Evolutionary conservation across 2,888 invertebrate species (phyloP).

Genomic region (Emmelina monodactyla): DNA sequence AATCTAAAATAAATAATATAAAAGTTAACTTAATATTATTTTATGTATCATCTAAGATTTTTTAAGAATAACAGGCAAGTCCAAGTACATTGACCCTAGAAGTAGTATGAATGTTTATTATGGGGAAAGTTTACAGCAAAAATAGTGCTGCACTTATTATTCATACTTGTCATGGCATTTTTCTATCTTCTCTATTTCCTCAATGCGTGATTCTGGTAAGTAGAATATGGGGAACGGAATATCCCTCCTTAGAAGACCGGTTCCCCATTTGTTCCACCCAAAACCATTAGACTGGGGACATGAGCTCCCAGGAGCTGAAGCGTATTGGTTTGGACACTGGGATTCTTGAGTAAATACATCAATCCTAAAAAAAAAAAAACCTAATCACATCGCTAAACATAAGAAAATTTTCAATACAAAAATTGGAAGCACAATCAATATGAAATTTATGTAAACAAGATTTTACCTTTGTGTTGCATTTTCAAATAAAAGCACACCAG

Average conservation of each 20-base stretch:
- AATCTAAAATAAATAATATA: slow-evolving; percentile 48
- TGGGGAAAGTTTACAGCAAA: neutral
- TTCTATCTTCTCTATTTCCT: slow-evolving; percentile 67
- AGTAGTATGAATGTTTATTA: neutral
- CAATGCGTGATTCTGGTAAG: slow-evolving; percentile 56
- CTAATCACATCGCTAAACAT: no score
- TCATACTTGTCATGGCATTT: slow-evolving; percentile 64
- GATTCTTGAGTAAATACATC: slow-evolving; percentile 69
- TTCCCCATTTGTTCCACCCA: slow-evolving; percentile 86
- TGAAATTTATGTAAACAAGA: no score
- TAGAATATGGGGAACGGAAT: slow-evolving; percentile 91
- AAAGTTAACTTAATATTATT: no score
- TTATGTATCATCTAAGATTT: no score
- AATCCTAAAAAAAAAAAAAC: slow-evolving; percentile 33
- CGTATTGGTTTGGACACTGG: slow-evolving; percentile 83
- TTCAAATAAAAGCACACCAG: slow-evolving; percentile 71
- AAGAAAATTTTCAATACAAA: no score
- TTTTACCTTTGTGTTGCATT: slow-evolving; percentile 34
- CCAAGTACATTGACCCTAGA: neutral
- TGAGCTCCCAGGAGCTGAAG: slow-evolving; percentile 45
- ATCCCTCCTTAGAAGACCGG: slow-evolving; percentile 77
- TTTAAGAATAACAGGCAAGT: no score
- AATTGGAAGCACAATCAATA: no score
- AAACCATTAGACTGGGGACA: slow-evolving; percentile 63
- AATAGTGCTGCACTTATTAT: neutral